Percentiles rank a stretch among this genome's conserved stretches.
Evolutionary conservation across 2,888 invertebrate genomes (phyloP).

Genomic region (Sipunculus nudus): DNA sequence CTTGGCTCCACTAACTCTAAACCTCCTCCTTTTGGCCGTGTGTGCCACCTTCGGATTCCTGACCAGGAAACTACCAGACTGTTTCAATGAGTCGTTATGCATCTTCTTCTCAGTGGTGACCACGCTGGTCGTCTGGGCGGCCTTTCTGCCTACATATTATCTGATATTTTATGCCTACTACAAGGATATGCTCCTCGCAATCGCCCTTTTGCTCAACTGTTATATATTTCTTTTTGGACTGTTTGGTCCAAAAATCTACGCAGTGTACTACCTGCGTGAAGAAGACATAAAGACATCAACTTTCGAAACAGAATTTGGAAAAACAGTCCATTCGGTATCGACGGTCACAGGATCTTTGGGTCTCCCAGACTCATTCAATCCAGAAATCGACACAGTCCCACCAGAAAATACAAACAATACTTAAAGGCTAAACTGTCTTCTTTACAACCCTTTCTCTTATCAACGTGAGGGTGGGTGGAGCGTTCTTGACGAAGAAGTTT

Average conservation of each 20-base stretch:
- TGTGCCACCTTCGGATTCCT: slow-evolving; percentile 8
- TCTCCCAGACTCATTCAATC: too few relatives aligned
- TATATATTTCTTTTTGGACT: neutral
- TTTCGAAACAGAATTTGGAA: too few relatives aligned
- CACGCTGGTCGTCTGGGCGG: slow-evolving; percentile 3
- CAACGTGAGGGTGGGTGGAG: too few relatives aligned
- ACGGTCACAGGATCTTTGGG: too few relatives aligned
- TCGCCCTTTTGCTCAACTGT: slow-evolving; percentile 1
- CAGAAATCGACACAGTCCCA: too few relatives aligned
- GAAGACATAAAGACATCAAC: too few relatives aligned
- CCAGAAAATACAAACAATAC: too few relatives aligned
- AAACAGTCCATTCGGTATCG: too few relatives aligned
- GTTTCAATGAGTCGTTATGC: slow-evolving; percentile 9
- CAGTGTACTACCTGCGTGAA: slow-evolving; percentile 5
- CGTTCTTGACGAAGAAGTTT: too few relatives aligned
- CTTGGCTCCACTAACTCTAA: slow-evolving; percentile 4
- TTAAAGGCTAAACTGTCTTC: too few relatives aligned
- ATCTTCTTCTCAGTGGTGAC: slow-evolving; percentile 6
- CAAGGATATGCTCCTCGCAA: neutral
- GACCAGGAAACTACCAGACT: slow-evolving; percentile 11
- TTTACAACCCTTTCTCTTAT: too few relatives aligned
- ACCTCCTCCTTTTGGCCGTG: neutral
- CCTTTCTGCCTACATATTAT: slow-evolving; percentile 10
- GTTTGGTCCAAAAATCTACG: slow-evolving; percentile 10
- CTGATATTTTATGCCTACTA: slow-evolving; percentile 8